Evolutionary conservation across 2,888 invertebrate species (phyloP).

Genomic region (Gonocerus acuteangulatus): DNA sequence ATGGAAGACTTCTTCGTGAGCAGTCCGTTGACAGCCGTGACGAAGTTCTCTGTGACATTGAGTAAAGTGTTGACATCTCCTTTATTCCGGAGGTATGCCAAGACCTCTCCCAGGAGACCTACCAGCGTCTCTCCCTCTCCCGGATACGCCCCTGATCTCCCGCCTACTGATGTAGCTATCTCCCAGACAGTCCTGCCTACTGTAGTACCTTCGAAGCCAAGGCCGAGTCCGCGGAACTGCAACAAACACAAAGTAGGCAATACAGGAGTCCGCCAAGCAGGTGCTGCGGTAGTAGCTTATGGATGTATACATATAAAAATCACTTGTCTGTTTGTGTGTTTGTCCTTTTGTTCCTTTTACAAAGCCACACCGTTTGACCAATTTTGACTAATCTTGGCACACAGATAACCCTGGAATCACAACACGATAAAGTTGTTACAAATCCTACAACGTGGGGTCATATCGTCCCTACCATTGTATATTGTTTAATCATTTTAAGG

Average conservation of each 20-base stretch:
- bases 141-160: slow-evolving; percentile 50
- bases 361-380: too few species aligned
- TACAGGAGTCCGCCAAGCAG: too few species aligned
- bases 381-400: too few species aligned
- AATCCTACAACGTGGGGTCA: too few species aligned
- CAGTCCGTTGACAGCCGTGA: slow-evolving; percentile 58
- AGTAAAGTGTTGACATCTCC: slow-evolving; percentile 46
- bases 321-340: too few species aligned
- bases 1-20: slow-evolving; percentile 60
- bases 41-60: slow-evolving; percentile 51
- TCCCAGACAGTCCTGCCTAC: slow-evolving; percentile 52
- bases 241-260: slow-evolving; percentile 29
- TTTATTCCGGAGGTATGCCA: slow-evolving; percentile 49
- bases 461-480: too few species aligned
- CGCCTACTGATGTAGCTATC: slow-evolving; percentile 51
- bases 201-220: slow-evolving; percentile 54
- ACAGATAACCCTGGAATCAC: too few species aligned
- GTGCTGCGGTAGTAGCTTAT: too few species aligned
- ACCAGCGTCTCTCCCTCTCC: slow-evolving; percentile 60
- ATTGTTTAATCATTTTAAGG: too few species aligned
- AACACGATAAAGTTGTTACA: too few species aligned
- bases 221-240: slow-evolving; percentile 50
- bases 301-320: too few species aligned
- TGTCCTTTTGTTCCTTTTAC: too few species aligned
- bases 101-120: slow-evolving; percentile 51